Evolutionary conservation across 2,113 vertebrate genomes (phyloP).

Genomic region (Gymnocephalus cernua): DNA sequence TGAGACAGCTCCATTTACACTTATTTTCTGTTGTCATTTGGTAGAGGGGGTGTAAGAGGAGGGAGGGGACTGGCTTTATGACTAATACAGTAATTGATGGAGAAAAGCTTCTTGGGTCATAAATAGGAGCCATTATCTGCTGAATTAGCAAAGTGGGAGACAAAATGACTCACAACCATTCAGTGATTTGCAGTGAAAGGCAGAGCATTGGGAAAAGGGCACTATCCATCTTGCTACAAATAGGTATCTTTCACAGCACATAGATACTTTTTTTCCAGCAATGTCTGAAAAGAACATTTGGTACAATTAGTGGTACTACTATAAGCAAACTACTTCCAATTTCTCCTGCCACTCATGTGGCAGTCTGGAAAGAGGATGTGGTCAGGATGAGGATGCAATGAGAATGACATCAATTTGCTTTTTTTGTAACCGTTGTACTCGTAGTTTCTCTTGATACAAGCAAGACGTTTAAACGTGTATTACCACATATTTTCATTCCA

Average conservation of each 20-base stretch:
- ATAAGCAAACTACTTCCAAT: conserved; percentile 27
- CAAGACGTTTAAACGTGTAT: neutral
- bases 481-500: conserved; percentile 25
- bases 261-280: conserved; percentile 10
- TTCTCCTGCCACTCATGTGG: neutral
- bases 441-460: neutral
- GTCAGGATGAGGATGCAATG: conserved; percentile 23
- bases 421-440: neutral
- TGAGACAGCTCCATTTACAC: conserved; percentile 72
- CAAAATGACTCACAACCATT: conserved; percentile 74
- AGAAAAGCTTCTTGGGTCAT: conserved; percentile 76
- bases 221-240: conserved; percentile 80
- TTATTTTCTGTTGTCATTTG: conserved; percentile 67
- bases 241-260: conserved; percentile 71
- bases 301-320: conserved; percentile 38
- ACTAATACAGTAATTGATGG: conserved; percentile 82
- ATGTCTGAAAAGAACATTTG: conserved; percentile 21
- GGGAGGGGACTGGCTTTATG: conserved; percentile 66
- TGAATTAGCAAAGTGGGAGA: conserved; percentile 80
- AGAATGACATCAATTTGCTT: conserved; percentile 3
- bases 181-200: conserved; percentile 70
- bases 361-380: neutral
- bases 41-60: conserved; percentile 18
- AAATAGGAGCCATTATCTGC: conserved; percentile 81
- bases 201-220: conserved; percentile 60